phyloP scores from a whole-genome alignment of 2,113 vertebrate genomes.

The Bufo gargarizans region DNA sequence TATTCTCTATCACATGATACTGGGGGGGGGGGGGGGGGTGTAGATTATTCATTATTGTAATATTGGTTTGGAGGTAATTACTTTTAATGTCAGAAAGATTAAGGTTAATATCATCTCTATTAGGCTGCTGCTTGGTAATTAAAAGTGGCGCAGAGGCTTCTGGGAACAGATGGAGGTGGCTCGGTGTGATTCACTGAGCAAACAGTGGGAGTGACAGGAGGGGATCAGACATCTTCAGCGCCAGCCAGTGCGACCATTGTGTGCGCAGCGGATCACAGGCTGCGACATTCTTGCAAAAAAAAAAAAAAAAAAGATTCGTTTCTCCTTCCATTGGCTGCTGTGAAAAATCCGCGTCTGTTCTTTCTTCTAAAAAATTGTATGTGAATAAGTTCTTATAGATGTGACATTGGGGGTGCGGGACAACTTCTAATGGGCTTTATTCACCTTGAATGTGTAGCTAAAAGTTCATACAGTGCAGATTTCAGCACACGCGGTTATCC shows the following conservation, averaged over 20 bases:
- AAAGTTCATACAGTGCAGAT: too few relatives aligned
- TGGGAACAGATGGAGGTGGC: slow-evolving; percentile 99
- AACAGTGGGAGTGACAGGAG: slow-evolving; percentile 83
- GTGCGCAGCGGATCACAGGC: background rate
- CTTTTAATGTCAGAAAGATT: slow-evolving; percentile 99
- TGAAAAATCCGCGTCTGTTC: too few relatives aligned
- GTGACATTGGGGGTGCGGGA: too few relatives aligned
- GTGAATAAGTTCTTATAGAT: too few relatives aligned
- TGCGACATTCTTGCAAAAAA: background rate
- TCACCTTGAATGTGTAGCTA: too few relatives aligned
- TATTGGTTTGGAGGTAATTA: slow-evolving; percentile 95
- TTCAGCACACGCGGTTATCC: too few relatives aligned
- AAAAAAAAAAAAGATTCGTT: background rate
- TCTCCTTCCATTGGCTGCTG: background rate
- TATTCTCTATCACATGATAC: background rate
- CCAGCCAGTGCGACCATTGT: background rate
- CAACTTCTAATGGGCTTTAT: too few relatives aligned
- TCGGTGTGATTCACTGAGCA: slow-evolving; percentile 96
- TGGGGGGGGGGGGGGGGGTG: slow-evolving; percentile 56
- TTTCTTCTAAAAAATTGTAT: too few relatives aligned
- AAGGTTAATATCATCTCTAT: slow-evolving; percentile 99
- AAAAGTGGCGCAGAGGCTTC: slow-evolving; percentile 94
- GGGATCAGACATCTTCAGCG: background rate
- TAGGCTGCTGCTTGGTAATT: slow-evolving; percentile 99
- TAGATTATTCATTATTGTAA: slow-evolving; percentile 77